Percentiles rank a stretch among this genome's conserved stretches.
Conservation (phyloP, 2,888 invertebrate species). For the Dromius quadrimaculatus region DNA sequence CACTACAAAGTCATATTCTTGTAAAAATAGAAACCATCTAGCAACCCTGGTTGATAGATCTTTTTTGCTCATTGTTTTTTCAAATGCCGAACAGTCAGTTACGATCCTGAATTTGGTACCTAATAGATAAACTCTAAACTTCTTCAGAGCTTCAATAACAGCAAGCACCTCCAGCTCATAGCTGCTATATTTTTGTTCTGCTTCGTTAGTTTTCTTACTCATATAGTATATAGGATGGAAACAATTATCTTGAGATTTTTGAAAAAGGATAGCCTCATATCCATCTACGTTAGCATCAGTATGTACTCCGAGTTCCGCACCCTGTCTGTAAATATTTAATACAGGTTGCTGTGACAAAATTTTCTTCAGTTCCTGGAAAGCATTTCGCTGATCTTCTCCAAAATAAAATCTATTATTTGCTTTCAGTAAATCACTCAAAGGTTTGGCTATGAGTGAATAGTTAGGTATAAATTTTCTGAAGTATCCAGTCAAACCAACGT, state of each 20-base stretch:
- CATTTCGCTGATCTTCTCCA: slow-evolving; percentile 41
- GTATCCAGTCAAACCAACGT: slow-evolving; percentile 30
- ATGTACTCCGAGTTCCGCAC: slow-evolving; percentile 45
- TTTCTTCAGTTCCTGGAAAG: slow-evolving; percentile 46
- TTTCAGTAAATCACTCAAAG: slow-evolving; percentile 50
- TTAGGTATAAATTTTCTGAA: slow-evolving; percentile 53
- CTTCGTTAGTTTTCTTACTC: slow-evolving; percentile 17
- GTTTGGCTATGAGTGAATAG: slow-evolving; percentile 46
- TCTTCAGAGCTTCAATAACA: slow-evolving; percentile 24
- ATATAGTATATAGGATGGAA: slow-evolving; percentile 19
- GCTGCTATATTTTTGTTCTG: slow-evolving; percentile 20
- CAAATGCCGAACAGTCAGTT: slow-evolving; percentile 53
- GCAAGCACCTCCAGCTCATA: slow-evolving; percentile 42
- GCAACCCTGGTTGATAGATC: slow-evolving; percentile 53
- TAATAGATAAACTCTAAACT: slow-evolving; percentile 38
- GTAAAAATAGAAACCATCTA: slow-evolving; percentile 54
- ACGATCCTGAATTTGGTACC: slow-evolving; percentile 54
- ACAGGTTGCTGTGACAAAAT: slow-evolving; percentile 47
- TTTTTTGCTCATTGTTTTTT: slow-evolving; percentile 48
- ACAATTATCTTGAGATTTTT: slow-evolving; percentile 52
- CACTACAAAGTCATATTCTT: slow-evolving; percentile 55
- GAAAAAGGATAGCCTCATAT: slow-evolving; percentile 31
- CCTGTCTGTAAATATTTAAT: slow-evolving; percentile 51
- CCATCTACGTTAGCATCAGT: slow-evolving; percentile 46
- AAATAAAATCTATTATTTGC: slow-evolving; percentile 42